A percentile compares a stretch with the other conserved stretches of the same genome.
Conservation (phyloP, 2,113 vertebrate species). For the Neolamprologus sp. region DNA sequence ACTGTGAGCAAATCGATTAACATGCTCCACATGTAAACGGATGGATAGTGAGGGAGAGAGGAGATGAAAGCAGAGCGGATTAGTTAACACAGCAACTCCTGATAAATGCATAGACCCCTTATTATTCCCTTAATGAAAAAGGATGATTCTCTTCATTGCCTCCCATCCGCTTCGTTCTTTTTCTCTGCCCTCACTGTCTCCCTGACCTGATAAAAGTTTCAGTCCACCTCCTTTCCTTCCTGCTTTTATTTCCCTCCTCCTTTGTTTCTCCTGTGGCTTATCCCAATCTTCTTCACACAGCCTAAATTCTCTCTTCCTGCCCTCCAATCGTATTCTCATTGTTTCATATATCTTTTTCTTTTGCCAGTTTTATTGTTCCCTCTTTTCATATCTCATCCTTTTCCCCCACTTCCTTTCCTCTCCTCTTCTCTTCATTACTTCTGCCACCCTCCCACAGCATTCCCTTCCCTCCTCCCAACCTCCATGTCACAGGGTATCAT, state of each 20-base stretch:
- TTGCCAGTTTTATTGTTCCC: neutral
- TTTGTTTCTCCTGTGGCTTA: neutral
- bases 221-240: neutral
- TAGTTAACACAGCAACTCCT: conserved; percentile 28
- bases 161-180: neutral
- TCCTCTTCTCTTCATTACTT: neutral
- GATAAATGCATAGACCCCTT: conserved; percentile 41
- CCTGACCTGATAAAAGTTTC: conserved; percentile 36
- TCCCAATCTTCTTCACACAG: neutral
- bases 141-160: neutral
- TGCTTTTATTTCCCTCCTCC: neutral
- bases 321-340: neutral
- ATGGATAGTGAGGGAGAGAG: neutral
- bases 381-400: neutral
- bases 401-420: neutral
- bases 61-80: conserved; percentile 39
- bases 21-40: conserved; percentile 42
- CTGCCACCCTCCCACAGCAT: neutral
- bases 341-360: neutral
- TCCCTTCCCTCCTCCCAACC: neutral
- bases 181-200: neutral
- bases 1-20: conserved; percentile 45
- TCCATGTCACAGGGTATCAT: conserved; percentile 59
- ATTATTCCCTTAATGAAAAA: conserved; percentile 43
- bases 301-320: neutral